Conservation (phyloP, 1,140 invertebrate genomes). For the Antheraea pernyi region DNA sequence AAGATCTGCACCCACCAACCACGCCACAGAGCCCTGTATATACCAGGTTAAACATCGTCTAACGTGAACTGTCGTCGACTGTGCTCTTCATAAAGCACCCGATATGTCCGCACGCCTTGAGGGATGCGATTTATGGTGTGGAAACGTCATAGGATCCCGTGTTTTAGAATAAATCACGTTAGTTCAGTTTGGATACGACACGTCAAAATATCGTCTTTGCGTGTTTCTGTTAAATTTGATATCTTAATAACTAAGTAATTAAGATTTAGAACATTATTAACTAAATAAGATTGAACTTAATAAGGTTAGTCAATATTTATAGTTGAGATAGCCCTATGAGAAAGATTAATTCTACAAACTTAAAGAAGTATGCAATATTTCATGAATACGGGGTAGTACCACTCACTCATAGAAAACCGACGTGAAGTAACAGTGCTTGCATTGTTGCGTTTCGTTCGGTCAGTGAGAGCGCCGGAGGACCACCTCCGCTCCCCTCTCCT, state of each 20-base stretch:
- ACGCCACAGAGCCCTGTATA: neutral
- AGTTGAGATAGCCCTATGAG: too few relatives aligned
- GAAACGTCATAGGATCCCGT: constrained; percentile 71
- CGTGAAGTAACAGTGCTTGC: too few relatives aligned
- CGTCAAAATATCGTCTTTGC: constrained; percentile 66
- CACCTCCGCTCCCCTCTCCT: too few relatives aligned
- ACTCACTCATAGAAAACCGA: too few relatives aligned
- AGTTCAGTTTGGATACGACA: constrained; percentile 64
- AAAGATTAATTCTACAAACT: too few relatives aligned
- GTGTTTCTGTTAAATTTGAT: constrained; percentile 17
- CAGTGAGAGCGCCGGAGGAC: too few relatives aligned
- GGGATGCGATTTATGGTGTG: constrained; percentile 72
- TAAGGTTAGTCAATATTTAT: too few relatives aligned
- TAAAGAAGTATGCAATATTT: too few relatives aligned
- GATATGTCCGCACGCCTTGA: constrained; percentile 70
- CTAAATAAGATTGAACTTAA: neutral
- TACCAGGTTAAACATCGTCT: neutral
- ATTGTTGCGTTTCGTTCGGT: too few relatives aligned
- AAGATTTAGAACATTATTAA: neutral
- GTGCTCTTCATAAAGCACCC: constrained; percentile 66
- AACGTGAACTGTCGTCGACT: constrained; percentile 45
- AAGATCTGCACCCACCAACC: too few relatives aligned
- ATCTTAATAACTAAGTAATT: neutral
- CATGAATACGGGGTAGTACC: too few relatives aligned
- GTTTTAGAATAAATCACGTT: constrained; percentile 70